phyloP scores from a whole-genome alignment of 2,888 invertebrate genomes.

The Peribatodes rhomboidaria region DNA sequence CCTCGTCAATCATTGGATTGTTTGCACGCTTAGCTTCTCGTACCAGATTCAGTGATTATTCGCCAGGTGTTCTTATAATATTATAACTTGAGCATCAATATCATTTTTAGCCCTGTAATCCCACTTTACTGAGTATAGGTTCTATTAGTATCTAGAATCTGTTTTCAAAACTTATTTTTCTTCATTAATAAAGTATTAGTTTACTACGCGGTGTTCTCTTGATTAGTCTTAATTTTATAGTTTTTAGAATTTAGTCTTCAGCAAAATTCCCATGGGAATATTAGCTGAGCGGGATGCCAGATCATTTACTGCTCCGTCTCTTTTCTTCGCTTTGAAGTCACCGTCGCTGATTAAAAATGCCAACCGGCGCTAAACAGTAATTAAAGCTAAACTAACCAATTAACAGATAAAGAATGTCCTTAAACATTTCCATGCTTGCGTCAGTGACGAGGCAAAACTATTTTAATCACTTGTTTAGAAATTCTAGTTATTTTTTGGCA shows the following conservation, averaged over 20 bases:
- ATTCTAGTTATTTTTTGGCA: conserved; percentile 9
- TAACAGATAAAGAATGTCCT: conserved; percentile 34
- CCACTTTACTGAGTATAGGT: too few species aligned
- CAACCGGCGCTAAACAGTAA: conserved; percentile 28
- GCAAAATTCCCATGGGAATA: conserved; percentile 11
- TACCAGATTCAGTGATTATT: not conserved
- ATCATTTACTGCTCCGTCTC: not conserved
- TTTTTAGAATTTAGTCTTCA: conserved; percentile 1
- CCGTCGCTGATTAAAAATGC: conserved; percentile 27
- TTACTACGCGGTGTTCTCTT: not conserved
- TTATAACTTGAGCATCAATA: too few species aligned
- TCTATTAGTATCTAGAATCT: not conserved
- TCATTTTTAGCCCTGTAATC: too few species aligned
- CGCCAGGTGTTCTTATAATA: not conserved
- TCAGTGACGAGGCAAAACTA: conserved; percentile 21
- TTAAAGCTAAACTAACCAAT: conserved; percentile 35
- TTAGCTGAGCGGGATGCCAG: not conserved
- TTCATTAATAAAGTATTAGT: not conserved
- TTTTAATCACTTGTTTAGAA: conserved; percentile 19
- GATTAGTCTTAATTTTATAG: conserved; percentile 1
- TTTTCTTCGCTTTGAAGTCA: conserved; percentile 6
- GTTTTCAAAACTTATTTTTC: not conserved
- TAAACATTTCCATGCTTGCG: conserved; percentile 24
- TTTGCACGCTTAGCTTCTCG: not conserved
- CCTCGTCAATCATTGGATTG: conserved; percentile 26